Base-by-base conservation (phyloP, 2,113 vertebrate genomes). In the Haemorhous mexicanus region DNA sequence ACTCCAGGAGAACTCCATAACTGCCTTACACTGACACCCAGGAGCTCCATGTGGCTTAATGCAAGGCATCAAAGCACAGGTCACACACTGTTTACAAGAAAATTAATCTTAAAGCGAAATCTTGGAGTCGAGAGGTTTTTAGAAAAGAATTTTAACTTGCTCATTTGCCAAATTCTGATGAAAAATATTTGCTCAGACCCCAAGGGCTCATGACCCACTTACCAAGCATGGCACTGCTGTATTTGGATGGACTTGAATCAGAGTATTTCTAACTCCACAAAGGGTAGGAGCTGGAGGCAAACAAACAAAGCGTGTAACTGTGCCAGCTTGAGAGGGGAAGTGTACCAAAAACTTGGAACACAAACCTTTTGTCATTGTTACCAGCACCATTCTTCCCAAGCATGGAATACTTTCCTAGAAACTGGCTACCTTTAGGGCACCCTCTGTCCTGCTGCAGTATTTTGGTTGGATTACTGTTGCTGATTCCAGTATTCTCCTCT, bases 1-100 rank as follows among this genome's bases (percentile, higher is more conserved):
- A 11, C 12, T 14, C 55, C n/a, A 62, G 37, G 10, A 62, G n/a
- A 84, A 3, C 43, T n/a, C 30, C n/a, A 55, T 27, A 78, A 72
- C 0, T 14, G 49, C 69, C 35, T 50, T n/a, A 18, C 27, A 61
- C 75, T 64, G 33, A 68, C 55, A 74, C 6, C n/a, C 76, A 66
- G 46, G 15, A 89, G n/a, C 41, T 66, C 10, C 6, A 1, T 0
- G 1, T 24, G 46, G 32, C 39, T 73, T 6, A n/a, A n/a, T 14
- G 21, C 16, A 49, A 67, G 46, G 61, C 69, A 72, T 52, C 52
- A 66, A 58, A 68, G 53, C 69, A 64, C 37, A 87, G 49, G 73
- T 61, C 41, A 68, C 44, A 76, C 19, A 11, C 9, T 37, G 39
- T 21, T 84, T n/a, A 52, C 0, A 1, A 62, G 32, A 61, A 89